Evolutionary conservation across 2,113 vertebrate genomes (phyloP).

Genomic region (Corythaeola cristata): DNA sequence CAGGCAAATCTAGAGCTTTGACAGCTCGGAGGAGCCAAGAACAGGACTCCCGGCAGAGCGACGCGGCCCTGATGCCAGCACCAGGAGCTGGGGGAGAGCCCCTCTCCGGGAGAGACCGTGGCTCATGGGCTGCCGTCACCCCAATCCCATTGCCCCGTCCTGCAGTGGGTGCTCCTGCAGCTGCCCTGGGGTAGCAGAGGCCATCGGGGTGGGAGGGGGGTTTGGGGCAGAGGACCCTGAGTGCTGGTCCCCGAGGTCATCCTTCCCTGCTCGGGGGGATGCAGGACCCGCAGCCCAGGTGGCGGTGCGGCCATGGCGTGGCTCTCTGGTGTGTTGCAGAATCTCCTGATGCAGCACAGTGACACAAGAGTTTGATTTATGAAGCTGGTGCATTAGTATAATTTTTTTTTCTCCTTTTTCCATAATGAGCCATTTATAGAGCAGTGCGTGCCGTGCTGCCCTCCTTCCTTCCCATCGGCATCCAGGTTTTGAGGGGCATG

Average conservation of each 20-base stretch:
- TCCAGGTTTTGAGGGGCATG: not conserved
- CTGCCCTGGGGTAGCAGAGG: rapidly evolving
- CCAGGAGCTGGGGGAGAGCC: not conserved
- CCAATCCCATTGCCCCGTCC: rapidly evolving
- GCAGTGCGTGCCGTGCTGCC: rapidly evolving
- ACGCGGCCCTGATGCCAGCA: rapidly evolving
- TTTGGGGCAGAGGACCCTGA: not conserved
- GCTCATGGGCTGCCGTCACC: not conserved
- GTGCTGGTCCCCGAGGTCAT: not conserved
- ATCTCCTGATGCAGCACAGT: not conserved
- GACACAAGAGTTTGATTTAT: not conserved
- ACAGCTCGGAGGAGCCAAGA: not conserved
- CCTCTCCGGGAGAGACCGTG: not conserved
- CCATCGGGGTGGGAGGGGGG: not conserved
- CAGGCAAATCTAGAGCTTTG: not conserved
- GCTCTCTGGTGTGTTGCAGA: not conserved
- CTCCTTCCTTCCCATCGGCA: not conserved
- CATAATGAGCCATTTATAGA: rapidly evolving
- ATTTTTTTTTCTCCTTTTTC: not conserved
- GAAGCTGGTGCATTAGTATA: not conserved
- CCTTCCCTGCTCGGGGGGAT: rapidly evolving
- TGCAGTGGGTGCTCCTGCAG: not conserved
- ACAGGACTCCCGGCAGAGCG: not conserved
- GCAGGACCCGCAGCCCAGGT: not conserved
- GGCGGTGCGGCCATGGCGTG: rapidly evolving